Evolutionary conservation across 2,113 vertebrate genomes (phyloP), one percentile per base, ranked within the genome.

Genomic region (Ariopsis seemanni): DNA sequence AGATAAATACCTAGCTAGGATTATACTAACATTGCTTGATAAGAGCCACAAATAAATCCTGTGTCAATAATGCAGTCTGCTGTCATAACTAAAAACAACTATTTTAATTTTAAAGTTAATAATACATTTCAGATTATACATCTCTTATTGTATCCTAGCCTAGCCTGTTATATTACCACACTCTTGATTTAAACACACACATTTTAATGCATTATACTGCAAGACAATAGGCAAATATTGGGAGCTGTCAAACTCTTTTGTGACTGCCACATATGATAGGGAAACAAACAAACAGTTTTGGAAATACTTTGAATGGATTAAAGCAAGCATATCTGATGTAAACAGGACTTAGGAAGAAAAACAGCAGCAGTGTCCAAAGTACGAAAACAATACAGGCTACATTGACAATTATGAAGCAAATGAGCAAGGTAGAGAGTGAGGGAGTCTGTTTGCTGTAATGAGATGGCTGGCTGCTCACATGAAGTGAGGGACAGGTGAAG

Each of bases 401-500:
- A 74, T 72, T 84, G 55, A 71, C 62, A 52, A 65, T 86, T 27
- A 17, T 1, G 27, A 55, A 57, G 80, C 77, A 52, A 84, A 62
- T 85, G 63, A 85, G 71, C 53, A 74, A 78, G 79, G 9, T 25
- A 90, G 79, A 84, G n/a, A 85, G 55, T 18, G 87, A 53, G 9
- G 20, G 7, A 86, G 89, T 85, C 87, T 42, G 69, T 92, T 88
- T 86, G 89, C 92, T 91, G 88, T 93, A 94, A 94, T 94, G 92
- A 93, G 92, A 92, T 91, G 90, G 88, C 88, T 88, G 88, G 82
- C 79, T 90, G 88, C 87, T 84, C 90, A 91, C 92, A 91, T 86
- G 86, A 90, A 89, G 89, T 91, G 50, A 86, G 82, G 65, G 89
- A 87, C 55, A 82, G 86, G 83, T 87, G 85, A 85, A 85, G 85